Percentiles rank a stretch among this genome's conserved stretches.
phyloP scores from a whole-genome alignment of 2,113 vertebrate species.

The Tachuris rubrigastra region DNA sequence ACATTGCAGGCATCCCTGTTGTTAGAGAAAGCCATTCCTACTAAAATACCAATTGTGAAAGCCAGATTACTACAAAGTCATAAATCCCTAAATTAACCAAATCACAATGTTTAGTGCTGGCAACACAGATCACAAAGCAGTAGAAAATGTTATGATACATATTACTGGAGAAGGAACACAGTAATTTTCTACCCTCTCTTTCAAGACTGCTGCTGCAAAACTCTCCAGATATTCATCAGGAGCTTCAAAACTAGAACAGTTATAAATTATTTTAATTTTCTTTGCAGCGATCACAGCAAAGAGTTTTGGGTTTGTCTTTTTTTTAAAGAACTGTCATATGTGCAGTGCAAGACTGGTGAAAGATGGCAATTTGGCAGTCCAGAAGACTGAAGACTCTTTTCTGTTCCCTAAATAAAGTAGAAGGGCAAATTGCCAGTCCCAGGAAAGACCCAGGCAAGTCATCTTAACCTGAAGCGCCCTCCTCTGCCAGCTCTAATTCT shows the following conservation, averaged over 20 bases:
- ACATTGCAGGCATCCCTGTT: not conserved
- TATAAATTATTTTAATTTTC: slow-evolving; percentile 4
- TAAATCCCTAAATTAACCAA: slow-evolving; percentile 30
- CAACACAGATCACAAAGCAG: not conserved
- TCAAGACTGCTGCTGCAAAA: not conserved
- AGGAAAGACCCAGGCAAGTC: not conserved
- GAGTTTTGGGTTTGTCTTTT: not conserved
- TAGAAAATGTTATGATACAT: slow-evolving; percentile 5
- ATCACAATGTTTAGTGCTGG: not conserved
- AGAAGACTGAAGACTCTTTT: not conserved
- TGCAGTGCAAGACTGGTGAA: not conserved
- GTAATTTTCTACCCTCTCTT: slow-evolving; percentile 34
- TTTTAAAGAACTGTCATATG: not conserved
- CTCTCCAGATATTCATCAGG: slow-evolving; percentile 5
- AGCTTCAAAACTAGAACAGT: not conserved
- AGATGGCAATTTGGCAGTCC: not conserved
- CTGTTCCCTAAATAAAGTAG: not conserved
- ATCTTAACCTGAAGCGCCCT: slow-evolving; percentile 13
- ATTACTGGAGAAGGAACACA: not conserved
- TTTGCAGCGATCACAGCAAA: not conserved
- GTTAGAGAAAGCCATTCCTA: not conserved
- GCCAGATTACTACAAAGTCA: not conserved
- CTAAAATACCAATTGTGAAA: not conserved
- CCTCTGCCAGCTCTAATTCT: slow-evolving; percentile 11
- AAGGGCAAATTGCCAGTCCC: not conserved